Evolutionary conservation across 2,113 vertebrate genomes (phyloP), one percentile per base, ranked within the genome.

Genomic region (Aplodontia rufa): DNA sequence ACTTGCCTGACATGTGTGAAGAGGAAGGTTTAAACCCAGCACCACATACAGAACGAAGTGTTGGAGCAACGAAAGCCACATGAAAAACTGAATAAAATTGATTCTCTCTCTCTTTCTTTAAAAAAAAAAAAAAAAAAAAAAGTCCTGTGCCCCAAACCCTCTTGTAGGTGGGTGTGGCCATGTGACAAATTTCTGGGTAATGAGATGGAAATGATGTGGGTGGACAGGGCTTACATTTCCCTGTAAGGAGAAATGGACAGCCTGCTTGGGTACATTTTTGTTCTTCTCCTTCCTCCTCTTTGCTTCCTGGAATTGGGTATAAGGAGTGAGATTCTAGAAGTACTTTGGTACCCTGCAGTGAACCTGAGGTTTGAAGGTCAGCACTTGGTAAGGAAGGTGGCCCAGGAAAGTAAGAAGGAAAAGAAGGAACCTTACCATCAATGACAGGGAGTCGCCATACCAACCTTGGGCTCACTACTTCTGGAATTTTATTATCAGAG

Each of bases 41-140:
- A n/a, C n/a, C n/a, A n/a, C n/a, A n/a, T n/a, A n/a, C n/a, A n/a
- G n/a, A n/a, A n/a, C n/a, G n/a, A n/a, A n/a, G n/a, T n/a, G n/a
- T n/a, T n/a, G n/a, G n/a, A n/a, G n/a, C n/a, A n/a, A n/a, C n/a
- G n/a, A n/a, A n/a, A n/a, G n/a, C n/a, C n/a, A n/a, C n/a, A n/a
- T n/a, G n/a, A n/a, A n/a, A n/a, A n/a, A n/a, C n/a, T n/a, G n/a
- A n/a, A n/a, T n/a, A n/a, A n/a, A n/a, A n/a, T n/a, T n/a, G n/a
- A n/a, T 37, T 72, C 72, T 81, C 35, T 13, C 47, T 7, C 35
- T 74, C 53, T 81, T 93, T 95, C n/a, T n/a, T n/a, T n/a, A n/a
- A n/a, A n/a, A n/a, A n/a, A n/a, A n/a, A n/a, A n/a, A n/a, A n/a
- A n/a, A n/a, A n/a, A n/a, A n/a, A n/a, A n/a, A 4, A 82, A 93